Conservation (phyloP, 2,888 invertebrate genomes). For the Amblyteles armatorius region DNA sequence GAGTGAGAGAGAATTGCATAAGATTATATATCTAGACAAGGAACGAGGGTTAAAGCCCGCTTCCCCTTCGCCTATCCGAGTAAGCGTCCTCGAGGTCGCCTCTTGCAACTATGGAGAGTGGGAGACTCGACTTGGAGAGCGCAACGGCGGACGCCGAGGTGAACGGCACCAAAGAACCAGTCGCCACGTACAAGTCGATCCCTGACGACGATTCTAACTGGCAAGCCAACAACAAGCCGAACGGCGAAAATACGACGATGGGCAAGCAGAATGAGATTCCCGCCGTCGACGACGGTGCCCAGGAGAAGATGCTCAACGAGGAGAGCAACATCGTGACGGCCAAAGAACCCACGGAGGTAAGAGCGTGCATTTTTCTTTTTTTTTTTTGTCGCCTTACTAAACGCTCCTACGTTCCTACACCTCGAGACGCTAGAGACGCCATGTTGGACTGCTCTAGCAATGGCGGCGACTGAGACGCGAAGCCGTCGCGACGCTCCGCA, state of each 20-base stretch:
- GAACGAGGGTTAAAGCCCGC: neutral
- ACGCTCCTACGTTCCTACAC: neutral
- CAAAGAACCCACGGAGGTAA: conserved; percentile 79
- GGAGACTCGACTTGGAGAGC: conserved; percentile 77
- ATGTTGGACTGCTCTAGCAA: conserved; percentile 32
- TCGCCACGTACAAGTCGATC: conserved; percentile 77
- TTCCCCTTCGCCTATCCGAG: conserved; percentile 1
- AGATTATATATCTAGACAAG: conserved; percentile 3
- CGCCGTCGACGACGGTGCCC: conserved; percentile 78
- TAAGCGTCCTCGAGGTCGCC: conserved; percentile 20
- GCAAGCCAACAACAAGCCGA: conserved; percentile 60
- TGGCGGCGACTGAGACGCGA: neutral
- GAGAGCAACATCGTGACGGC: conserved; percentile 76
- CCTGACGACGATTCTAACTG: conserved; percentile 76
- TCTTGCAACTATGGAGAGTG: conserved; percentile 78
- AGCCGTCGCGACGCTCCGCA: no score
- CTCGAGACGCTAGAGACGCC: conserved; percentile 6
- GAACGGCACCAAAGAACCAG: conserved; percentile 77
- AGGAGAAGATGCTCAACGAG: conserved; percentile 82
- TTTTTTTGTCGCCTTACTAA: neutral
- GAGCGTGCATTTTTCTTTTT: conserved; percentile 9
- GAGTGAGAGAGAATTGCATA: neutral
- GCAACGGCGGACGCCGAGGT: conserved; percentile 67
- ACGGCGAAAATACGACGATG: conserved; percentile 71
- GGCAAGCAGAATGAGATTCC: conserved; percentile 78